Base-by-base conservation (phyloP, 2,888 invertebrate species). In the Hyles lineata region DNA sequence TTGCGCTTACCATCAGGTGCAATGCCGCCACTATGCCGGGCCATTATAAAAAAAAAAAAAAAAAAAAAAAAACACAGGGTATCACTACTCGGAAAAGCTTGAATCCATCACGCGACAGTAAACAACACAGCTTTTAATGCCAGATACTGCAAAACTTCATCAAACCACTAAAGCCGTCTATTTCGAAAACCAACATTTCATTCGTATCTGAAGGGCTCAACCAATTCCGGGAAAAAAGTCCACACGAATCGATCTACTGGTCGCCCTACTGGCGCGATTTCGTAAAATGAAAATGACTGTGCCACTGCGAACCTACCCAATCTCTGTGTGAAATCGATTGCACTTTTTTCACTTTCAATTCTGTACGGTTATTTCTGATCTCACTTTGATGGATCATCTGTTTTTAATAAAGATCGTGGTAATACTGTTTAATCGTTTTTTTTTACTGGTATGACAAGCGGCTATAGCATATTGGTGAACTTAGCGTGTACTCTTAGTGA, bases 201-300 rank as follows among this genome's bases (percentile, higher is more conserved):
- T n/a, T n/a, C n/a, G n/a, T 11, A 25, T 60, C 15, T 60, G 25
- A 60, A 15, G 60, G 25, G 25, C 25, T 60, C 2, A 29, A 60
- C 25, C 60, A 60, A 60, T 60, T 25, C 25, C 17, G 25, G 2
- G 15, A 6, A 60, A 60, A 60, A 25, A 60, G 17, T 60, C 60
- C 25, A 11, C 17, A 17, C 60, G 17, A 60, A 21, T 60, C 25
- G 25, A 11, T 15, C 6, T 63, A 50, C 71, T 79, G 75, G 82
- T 72, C 70, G 82, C 80, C 79, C 74, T 73, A 74, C 52, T 59
- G 35, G 67, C 32, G 74, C 75, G 75, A 75, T 78, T 81, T 83
- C 80, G 78, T 74, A 78, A 83, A 87, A 83, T 81, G 78, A 84
- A 86, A 86, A 83, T 77, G 81, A 79, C 79, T 73, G 73, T 78